phyloP scores from a whole-genome alignment of 2,888 invertebrate genomes.

The Glyphotaelius pellucidus region DNA sequence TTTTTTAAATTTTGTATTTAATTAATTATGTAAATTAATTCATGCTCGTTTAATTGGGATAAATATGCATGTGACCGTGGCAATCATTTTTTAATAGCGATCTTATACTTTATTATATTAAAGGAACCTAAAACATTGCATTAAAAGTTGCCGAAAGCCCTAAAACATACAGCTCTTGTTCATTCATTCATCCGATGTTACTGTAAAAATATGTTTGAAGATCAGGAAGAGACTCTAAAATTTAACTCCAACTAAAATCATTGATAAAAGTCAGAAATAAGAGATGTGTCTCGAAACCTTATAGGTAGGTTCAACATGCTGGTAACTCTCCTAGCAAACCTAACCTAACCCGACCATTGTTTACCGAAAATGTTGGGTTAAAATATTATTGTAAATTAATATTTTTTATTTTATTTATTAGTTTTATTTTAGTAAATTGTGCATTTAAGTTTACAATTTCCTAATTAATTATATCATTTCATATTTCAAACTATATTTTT shows the following conservation, averaged over 20 bases:
- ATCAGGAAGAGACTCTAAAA: neutral
- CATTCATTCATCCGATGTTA: neutral
- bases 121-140: neutral
- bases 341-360: neutral
- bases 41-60: neutral
- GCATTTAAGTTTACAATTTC: no score
- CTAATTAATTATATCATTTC: no score
- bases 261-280: no score
- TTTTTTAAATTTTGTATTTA: neutral
- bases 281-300: neutral
- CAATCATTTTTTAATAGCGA: neutral
- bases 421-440: no score
- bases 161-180: neutral
- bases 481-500: no score
- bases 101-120: neutral
- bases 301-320: neutral
- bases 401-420: no score
- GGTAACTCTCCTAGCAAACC: neutral
- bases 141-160: neutral
- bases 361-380: neutral
- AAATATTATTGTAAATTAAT: neutral
- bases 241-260: neutral
- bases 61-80: neutral
- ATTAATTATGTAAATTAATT: neutral
- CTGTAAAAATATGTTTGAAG: neutral